Base-by-base conservation (phyloP, 2,797 vertebrate genomes). In the Spea hammondii region DNA sequence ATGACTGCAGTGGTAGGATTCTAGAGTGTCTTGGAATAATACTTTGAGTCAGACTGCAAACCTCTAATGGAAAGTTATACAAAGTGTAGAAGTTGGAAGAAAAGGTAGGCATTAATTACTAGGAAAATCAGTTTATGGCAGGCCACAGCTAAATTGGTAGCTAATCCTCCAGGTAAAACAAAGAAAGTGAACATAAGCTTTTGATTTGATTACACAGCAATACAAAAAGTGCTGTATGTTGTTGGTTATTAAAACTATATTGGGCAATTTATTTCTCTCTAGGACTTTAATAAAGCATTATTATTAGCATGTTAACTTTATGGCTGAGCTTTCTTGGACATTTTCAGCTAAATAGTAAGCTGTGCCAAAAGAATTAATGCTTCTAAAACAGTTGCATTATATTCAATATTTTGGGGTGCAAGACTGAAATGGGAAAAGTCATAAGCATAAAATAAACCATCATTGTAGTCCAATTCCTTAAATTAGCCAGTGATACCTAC, bases 51-150 rank as follows among this genome's bases (percentile, higher is more conserved):
- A 88, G 85, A 86, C 88, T 91, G 84, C 88, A 91, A 90, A 91
- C 89, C 90, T 92, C 87, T 92, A 93, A 92, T 91, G 91, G 90
- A 91, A 90, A 92, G 89, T 90, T 89, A 87, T 88, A 11, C 85
- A 91, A 91, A 89, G 88, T 88, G 9, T 85, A 91, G 91, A 89
- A 88, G 88, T 88, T 89, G 89, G 87, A 92, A 90, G 92, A 90
- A 90, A 91, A 91, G 91, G 88, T 85, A 91, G 91, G 90, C 91
- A 93, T 94, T 94, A 92, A 94, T 93, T 93, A 93, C 92, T 93
- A 91, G 91, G 89, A 92, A 92, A 93, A 92, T 94, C 92, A 92
- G 92, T 93, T 94, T 92, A 92, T 89, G 85, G 84, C 88, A 87
- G 89, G 88, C 91, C 93, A 89, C 89, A 91, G 90, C 90, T 92